Conservation (phyloP, 2,797 vertebrate genomes). For the Syndactyla subalaris region DNA sequence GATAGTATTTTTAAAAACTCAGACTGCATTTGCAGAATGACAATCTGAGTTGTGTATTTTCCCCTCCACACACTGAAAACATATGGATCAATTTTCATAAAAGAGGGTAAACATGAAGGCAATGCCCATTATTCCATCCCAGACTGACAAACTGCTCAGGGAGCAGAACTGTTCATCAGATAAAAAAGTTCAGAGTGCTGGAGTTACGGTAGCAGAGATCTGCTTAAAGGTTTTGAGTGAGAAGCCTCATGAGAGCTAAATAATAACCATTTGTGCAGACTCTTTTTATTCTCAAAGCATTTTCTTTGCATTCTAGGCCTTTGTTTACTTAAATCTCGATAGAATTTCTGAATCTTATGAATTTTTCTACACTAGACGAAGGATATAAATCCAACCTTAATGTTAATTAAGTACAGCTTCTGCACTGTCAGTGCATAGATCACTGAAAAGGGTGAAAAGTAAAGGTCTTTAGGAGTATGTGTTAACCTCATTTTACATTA, state of each 20-base stretch:
- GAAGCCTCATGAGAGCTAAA: background rate
- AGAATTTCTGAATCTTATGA: background rate
- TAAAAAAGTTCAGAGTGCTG: conserved; percentile 28
- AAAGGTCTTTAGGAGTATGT: background rate
- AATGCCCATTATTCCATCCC: background rate
- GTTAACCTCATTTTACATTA: background rate
- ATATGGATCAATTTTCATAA: conserved; percentile 24
- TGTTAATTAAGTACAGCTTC: background rate
- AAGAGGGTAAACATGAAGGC: conserved; percentile 6
- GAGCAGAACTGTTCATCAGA: conserved; percentile 15
- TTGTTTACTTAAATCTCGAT: background rate
- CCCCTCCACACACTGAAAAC: background rate
- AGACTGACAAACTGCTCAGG: background rate
- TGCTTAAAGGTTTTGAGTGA: conserved; percentile 28
- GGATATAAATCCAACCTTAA: background rate
- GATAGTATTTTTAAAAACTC: conserved; percentile 24
- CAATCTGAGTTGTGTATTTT: background rate
- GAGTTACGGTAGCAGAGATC: background rate
- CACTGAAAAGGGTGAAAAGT: background rate
- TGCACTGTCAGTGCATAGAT: background rate
- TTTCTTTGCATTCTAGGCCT: background rate
- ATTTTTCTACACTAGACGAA: background rate
- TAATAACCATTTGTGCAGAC: background rate
- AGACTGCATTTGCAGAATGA: conserved; percentile 34
- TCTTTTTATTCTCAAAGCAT: background rate